Conservation (phyloP, 2,888 invertebrate species). For the Micoletzkya japonica region DNA sequence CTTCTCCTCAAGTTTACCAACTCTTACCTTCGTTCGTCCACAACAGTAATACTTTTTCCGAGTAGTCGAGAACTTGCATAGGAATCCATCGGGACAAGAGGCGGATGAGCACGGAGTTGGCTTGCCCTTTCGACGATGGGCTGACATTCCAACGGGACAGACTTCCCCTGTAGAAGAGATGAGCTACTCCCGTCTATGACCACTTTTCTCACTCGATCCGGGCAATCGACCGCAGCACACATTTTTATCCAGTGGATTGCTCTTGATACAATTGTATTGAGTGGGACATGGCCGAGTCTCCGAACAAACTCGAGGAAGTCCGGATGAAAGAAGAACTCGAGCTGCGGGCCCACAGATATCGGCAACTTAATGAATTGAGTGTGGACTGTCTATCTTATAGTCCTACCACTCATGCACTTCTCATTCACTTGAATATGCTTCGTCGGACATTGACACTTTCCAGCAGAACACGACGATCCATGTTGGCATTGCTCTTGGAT, state of each 20-base stretch:
- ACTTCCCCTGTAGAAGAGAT: background rate
- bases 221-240: constrained; percentile 17
- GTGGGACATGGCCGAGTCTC: constrained; percentile 9
- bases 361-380: background rate
- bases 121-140: constrained; percentile 41
- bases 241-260: background rate
- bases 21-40: constrained; percentile 14
- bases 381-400: background rate
- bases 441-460: constrained; percentile 5
- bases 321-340: constrained; percentile 2
- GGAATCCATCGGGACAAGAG: constrained; percentile 44
- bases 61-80: constrained; percentile 39
- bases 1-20: background rate
- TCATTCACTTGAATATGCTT: background rate
- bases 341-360: constrained; percentile 7
- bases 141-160: constrained; percentile 43
- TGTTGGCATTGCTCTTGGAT: constrained; percentile 4
- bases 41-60: constrained; percentile 23
- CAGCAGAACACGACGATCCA: background rate
- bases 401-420: constrained; percentile 15
- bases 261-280: constrained; percentile 1
- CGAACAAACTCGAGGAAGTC: constrained; percentile 1
- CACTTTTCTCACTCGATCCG: constrained; percentile 2
- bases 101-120: constrained; percentile 44
- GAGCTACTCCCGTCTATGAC: background rate